Evolutionary conservation across 2,113 vertebrate genomes (phyloP), one percentile per base, ranked within the genome.

Genomic region (Rattus rattus): DNA sequence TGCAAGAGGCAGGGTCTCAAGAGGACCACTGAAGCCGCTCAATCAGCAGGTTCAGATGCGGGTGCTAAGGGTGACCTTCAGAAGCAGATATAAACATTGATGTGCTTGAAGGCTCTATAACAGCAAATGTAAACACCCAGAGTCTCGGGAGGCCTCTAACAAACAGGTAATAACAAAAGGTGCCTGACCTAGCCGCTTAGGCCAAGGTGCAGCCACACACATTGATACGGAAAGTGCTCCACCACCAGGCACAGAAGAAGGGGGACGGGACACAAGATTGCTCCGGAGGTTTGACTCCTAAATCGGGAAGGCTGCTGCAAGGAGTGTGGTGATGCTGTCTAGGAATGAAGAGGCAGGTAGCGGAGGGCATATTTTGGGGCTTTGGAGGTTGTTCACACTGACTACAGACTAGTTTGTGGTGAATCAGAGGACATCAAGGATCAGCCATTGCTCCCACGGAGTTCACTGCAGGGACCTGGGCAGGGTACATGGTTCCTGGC

Each of bases 31-130:
- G 26, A 67, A n/a, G 61, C 61, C 22, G 39, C 28, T 67, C 61
- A 20, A 5, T 33, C 0, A 2, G 0, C 28, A 49, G 39, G 63
- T 4, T 17, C 61, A 65, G 59, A 30, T 30, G 19, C 39, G 0
- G 84, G 10, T 67, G 43, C 43, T 33, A 49, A 6, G 17, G 4
- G 24, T 49, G 43, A 3, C 16, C 28, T 28, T 49, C 7, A 36
- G 84, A 49, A 67, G 61, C 14, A 33, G 39, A 43, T 47, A 33
- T 33, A 49, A 20, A 49, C 17, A 67, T 11, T 47, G 39, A 33
- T 14, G 61, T 26, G 17, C 8, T 30, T 30, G 39, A 65, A 20
- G 84, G 9, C 19, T 33, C 10, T 30, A 20, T 20, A 47, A 33
- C 43, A 86, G 43, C 28, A 49, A 33, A 49, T 65, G 17, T 49